Evolutionary conservation across 1,140 invertebrate genomes (phyloP).

Genomic region (Diachasma alloeum): DNA sequence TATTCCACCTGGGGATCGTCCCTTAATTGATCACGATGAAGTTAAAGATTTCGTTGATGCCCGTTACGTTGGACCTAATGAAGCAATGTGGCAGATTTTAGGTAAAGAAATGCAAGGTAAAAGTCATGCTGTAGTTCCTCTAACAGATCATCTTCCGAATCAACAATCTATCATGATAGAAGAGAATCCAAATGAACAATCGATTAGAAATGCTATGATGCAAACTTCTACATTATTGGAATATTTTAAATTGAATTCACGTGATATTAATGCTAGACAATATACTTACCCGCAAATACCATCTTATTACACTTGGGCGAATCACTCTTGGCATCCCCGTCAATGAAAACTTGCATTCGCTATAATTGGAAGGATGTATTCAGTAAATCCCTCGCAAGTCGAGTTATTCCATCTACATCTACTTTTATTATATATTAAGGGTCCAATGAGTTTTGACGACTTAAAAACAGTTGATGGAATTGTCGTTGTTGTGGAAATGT

Average conservation of each 20-base stretch:
- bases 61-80: conserved; percentile 14
- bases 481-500: no score
- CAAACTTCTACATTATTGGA: not conserved
- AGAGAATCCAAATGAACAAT: not conserved
- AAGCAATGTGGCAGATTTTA: conserved; percentile 18
- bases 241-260: conserved; percentile 11
- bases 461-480: conserved; percentile 20
- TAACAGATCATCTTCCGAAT: conserved; percentile 15
- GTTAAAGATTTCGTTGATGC: conserved; percentile 12
- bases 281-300: conserved; percentile 22
- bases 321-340: conserved; percentile 23
- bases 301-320: conserved; percentile 14
- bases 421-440: conserved; percentile 21
- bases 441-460: conserved; percentile 18
- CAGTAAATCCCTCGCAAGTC: conserved; percentile 27
- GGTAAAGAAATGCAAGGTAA: conserved; percentile 12
- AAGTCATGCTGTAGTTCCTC: not conserved
- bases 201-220: conserved; percentile 1
- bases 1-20: not conserved
- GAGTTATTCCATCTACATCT: conserved; percentile 27
- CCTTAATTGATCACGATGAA: conserved; percentile 24
- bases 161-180: not conserved
- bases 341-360: conserved; percentile 19
- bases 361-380: conserved; percentile 31
- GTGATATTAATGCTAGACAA: conserved; percentile 11